Percentiles rank a stretch among this genome's conserved stretches.
phyloP scores from a whole-genome alignment of 2,113 vertebrate species.

The Seriola quinqueradiata region DNA sequence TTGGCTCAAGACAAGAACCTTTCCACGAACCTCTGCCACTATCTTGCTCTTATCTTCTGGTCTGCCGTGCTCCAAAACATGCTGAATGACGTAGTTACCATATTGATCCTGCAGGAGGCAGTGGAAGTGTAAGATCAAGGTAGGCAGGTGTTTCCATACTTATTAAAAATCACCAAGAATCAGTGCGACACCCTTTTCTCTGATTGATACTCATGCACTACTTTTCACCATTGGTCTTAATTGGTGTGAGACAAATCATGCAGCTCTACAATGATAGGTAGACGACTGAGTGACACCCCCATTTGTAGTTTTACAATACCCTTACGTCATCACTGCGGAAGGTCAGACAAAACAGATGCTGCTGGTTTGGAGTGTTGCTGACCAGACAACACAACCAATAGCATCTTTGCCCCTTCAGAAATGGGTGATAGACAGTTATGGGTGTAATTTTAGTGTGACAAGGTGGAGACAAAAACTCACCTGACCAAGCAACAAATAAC shows the following conservation, averaged over 20 bases:
- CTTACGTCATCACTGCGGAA: constrained; percentile 79
- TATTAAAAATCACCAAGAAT: constrained; percentile 9
- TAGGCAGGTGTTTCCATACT: not conserved
- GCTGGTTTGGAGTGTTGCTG: constrained; percentile 54
- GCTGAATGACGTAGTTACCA: constrained; percentile 98
- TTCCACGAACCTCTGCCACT: constrained; percentile 96
- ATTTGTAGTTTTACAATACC: constrained; percentile 53
- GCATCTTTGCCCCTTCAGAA: constrained; percentile 80
- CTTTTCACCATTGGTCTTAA: constrained; percentile 27
- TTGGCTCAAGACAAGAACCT: constrained; percentile 96
- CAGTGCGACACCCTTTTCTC: constrained; percentile 5
- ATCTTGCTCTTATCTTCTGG: constrained; percentile 99
- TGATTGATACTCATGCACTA: constrained; percentile 70
- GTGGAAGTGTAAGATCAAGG: constrained; percentile 12
- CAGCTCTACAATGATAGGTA: constrained; percentile 58
- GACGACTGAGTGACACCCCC: constrained; percentile 68
- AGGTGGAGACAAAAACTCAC: constrained; percentile 68
- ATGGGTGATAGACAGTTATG: constrained; percentile 74
- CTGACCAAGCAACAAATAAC: constrained; percentile 62
- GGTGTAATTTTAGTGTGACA: constrained; percentile 59
- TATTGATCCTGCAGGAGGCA: constrained; percentile 92
- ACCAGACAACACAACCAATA: constrained; percentile 58
- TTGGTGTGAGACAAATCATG: constrained; percentile 66
- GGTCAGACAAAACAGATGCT: constrained; percentile 80
- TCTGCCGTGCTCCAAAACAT: constrained; percentile 97